These are phyloP conservation scores for Rhagoletis pomonella DNA, from an alignment of 1,140 invertebrate species.

Conservation along the genomic window DNA sequence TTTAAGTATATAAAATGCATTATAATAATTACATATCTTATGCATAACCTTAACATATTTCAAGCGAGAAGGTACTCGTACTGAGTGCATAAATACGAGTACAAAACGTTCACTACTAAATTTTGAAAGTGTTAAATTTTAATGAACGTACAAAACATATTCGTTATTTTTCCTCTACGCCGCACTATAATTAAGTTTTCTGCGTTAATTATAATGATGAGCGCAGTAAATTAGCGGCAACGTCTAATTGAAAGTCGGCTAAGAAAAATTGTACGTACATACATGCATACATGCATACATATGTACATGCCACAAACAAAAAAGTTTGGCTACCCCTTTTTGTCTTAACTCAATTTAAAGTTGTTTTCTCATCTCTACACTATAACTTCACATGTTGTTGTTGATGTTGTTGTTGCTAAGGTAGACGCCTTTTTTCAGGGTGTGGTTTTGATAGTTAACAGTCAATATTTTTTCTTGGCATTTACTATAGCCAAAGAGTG, in stretches of 20 bases:
- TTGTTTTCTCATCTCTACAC: background rate
- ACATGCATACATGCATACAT: background rate
- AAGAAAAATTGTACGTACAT: slow-evolving; percentile 4
- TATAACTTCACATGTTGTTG: background rate
- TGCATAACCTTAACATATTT: background rate
- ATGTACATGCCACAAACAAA: background rate
- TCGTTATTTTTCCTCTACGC: background rate
- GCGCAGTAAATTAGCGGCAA: slow-evolving; percentile 48
- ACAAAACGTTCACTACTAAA: background rate
- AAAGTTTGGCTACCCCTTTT: slow-evolving; percentile 43
- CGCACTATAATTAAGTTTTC: slow-evolving; percentile 55
- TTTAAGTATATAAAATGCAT: no score
- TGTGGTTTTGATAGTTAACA: slow-evolving; percentile 53
- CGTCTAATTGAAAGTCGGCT: slow-evolving; percentile 52
- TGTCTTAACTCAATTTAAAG: slow-evolving; percentile 14
- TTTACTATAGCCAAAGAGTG: background rate
- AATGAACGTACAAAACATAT: background rate
- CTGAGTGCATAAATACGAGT: no score
- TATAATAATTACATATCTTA: no score
- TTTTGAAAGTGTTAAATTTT: slow-evolving; percentile 43
- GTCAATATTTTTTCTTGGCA: slow-evolving; percentile 53
- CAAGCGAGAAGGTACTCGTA: background rate
- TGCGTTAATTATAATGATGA: slow-evolving; percentile 55
- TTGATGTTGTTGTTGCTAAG: background rate
- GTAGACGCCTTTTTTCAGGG: slow-evolving; percentile 24